Evolutionary conservation across 2,113 vertebrate genomes (phyloP), one percentile per base, ranked within the genome.

Genomic region (Ophiodon elongatus): DNA sequence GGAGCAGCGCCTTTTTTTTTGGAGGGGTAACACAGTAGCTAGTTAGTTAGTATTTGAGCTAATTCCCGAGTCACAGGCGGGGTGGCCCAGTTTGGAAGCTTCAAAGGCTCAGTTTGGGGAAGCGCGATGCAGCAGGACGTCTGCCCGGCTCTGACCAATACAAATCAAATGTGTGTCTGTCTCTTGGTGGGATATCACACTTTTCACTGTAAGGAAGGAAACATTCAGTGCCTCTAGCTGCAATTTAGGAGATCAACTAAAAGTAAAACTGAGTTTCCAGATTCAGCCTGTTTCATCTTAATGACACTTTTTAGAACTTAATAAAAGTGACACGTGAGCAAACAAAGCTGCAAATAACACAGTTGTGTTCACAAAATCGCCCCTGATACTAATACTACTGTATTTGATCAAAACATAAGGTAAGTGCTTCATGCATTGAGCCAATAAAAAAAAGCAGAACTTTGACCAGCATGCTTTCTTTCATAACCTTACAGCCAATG

Each of bases 21-120:
- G 66, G 85, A 87, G 82, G 85, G 86, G 77, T 85, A 90, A 83
- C 65, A 74, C 66, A 84, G 87, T 74, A 86, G 76, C 72, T 83
- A 83, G 68, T 84, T 91, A 85, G 88, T 92, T 89, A 76, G 79
- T 70, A 83, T 84, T 85, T 86, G 66, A 89, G 90, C 37, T 81
- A 88, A 94, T 94, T 95, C 94, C 93, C 88, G 52, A 89, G 81
- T 91, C 86, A 90, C 93, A 94, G 84, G 77, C 91, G 60, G 86
- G 81, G 77, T 92, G 93, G 92, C 93, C 94, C 93, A 95, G 83
- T 93, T 95, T 87, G 72, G 66, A 91, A 66, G 91, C 94, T 94
- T 95, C 92, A 95, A 95, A 96, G 92, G 23, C 85, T 88, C 33
- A 50, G 87, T 89, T 92, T 83, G 66, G 87, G 79, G 70, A 89